phyloP scores from a whole-genome alignment of 2,113 vertebrate genomes.

The Anoura caudifer region DNA sequence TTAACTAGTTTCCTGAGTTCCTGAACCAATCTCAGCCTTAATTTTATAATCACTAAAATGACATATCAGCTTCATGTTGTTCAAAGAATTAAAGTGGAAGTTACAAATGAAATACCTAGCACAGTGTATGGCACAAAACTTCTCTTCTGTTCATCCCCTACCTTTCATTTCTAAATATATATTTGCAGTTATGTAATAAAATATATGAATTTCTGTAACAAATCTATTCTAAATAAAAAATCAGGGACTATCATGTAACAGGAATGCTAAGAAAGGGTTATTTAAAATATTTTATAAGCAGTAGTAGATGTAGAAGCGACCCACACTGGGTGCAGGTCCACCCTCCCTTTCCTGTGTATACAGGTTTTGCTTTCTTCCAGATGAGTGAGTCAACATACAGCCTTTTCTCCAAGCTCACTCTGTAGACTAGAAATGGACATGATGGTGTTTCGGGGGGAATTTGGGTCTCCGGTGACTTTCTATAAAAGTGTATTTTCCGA shows the following conservation, averaged over 20 bases:
- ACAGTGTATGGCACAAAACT: neutral
- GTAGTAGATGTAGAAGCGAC: neutral
- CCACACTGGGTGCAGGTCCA: neutral
- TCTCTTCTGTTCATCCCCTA: neutral
- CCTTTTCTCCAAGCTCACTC: neutral
- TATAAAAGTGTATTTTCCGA: neutral
- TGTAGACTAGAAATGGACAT: neutral
- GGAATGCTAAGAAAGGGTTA: neutral
- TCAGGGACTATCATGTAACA: neutral
- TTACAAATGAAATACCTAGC: neutral
- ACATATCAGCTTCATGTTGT: neutral
- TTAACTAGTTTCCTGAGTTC: neutral
- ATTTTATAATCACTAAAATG: neutral
- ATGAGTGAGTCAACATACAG: neutral
- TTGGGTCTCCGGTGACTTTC: neutral
- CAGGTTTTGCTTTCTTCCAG: neutral
- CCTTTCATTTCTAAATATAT: neutral
- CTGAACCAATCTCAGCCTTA: neutral
- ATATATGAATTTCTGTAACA: neutral
- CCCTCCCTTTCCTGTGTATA: neutral
- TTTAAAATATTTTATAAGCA: neutral
- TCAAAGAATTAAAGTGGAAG: neutral
- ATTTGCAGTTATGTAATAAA: neutral
- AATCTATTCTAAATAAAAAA: neutral
- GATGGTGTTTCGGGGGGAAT: neutral